phyloP scores from a whole-genome alignment of 2,888 invertebrate genomes.

The Cataglyphis altisquamis region DNA sequence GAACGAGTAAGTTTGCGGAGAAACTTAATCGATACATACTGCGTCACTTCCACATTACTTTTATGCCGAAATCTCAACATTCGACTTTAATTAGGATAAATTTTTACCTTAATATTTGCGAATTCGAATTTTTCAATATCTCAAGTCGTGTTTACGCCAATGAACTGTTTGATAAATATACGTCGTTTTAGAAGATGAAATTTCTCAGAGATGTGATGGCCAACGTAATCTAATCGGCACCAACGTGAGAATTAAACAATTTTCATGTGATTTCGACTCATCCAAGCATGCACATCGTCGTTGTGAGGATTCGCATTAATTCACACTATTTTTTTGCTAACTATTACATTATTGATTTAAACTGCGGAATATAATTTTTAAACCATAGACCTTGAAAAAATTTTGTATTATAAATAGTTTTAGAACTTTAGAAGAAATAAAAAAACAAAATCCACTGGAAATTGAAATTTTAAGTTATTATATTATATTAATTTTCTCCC shows the following conservation, averaged over 20 bases:
- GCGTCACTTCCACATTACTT: constrained; percentile 60
- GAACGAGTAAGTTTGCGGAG: constrained; percentile 63
- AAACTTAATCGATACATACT: constrained; percentile 67
- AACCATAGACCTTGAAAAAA: too few species aligned
- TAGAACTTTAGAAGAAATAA: background rate
- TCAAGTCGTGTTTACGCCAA: background rate
- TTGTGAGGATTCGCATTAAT: too few species aligned
- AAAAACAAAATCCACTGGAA: background rate
- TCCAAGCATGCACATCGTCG: too few species aligned
- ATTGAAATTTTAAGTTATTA: background rate
- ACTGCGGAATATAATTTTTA: too few species aligned
- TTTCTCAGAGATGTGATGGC: background rate
- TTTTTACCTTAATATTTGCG: background rate
- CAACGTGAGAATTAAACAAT: background rate
- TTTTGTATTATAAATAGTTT: background rate
- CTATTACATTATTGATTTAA: background rate
- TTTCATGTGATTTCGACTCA: background rate
- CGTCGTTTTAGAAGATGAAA: background rate
- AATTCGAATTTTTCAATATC: background rate
- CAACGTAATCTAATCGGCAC: background rate
- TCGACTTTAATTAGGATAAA: background rate
- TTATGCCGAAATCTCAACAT: constrained; percentile 50
- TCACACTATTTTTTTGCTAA: background rate
- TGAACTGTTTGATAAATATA: background rate
- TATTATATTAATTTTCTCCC: background rate